Conservation (phyloP, 1,140 invertebrate genomes). For the Caenorhabditis tropicalis region DNA sequence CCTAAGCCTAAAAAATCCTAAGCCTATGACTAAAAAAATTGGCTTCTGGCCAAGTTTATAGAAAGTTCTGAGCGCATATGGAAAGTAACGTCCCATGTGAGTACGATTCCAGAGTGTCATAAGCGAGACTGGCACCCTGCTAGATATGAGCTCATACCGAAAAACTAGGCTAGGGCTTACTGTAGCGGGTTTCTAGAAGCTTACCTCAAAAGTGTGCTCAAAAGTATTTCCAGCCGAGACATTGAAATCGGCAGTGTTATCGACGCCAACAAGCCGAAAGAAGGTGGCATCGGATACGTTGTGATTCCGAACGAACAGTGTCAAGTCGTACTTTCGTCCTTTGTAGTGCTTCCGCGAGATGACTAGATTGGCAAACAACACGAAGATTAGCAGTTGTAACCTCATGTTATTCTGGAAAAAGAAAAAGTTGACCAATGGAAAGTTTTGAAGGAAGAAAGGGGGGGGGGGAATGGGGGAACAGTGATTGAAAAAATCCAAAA, state of each 20-base stretch:
- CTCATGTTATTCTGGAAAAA: constrained; percentile 46
- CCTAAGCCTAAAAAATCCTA: no score
- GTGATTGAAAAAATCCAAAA: no score
- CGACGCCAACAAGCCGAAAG: constrained; percentile 69
- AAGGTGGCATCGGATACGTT: constrained; percentile 70
- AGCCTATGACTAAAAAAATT: no score
- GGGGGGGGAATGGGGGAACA: no score
- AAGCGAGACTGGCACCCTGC: no score
- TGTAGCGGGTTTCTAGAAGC: no score
- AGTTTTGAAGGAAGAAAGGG: background rate
- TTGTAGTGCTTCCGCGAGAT: constrained; percentile 35
- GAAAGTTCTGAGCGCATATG: no score
- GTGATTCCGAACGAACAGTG: constrained; percentile 61
- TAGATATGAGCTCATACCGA: no score
- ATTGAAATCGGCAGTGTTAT: constrained; percentile 70
- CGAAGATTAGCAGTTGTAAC: constrained; percentile 43
- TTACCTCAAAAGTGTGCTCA: constrained; percentile 70
- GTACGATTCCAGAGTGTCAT: no score
- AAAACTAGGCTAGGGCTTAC: no score
- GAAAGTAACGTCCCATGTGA: no score
- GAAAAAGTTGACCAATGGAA: background rate
- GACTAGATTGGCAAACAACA: constrained; percentile 48
- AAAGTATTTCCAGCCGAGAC: constrained; percentile 68
- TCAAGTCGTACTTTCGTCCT: constrained; percentile 54
- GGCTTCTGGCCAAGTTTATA: no score